phyloP scores from a whole-genome alignment of 1,140 invertebrate species.

The Pentalonia nigronervosa region DNA sequence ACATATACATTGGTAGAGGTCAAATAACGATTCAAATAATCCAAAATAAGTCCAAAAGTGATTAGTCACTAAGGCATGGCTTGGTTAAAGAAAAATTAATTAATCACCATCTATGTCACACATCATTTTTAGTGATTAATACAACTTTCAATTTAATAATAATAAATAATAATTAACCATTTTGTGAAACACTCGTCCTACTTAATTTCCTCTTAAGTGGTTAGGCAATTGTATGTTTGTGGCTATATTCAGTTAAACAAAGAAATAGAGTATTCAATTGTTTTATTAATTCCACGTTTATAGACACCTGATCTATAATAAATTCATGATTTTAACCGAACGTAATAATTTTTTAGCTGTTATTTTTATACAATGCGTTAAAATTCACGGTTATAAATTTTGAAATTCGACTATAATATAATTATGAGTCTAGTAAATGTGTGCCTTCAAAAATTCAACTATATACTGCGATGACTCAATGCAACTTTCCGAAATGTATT shows the following conservation, averaged over 20 bases:
- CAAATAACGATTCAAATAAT: too few relatives aligned
- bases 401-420: neutral
- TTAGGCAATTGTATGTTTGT: too few relatives aligned
- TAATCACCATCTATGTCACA: neutral
- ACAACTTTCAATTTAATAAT: neutral
- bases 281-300: too few relatives aligned
- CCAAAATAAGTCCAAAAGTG: too few relatives aligned
- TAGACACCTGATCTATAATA: too few relatives aligned
- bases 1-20: too few relatives aligned
- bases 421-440: neutral
- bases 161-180: neutral
- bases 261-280: too few relatives aligned
- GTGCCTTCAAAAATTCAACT: neutral
- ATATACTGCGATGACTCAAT: neutral
- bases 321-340: neutral
- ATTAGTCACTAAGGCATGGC: neutral
- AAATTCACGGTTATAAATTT: neutral
- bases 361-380: neutral
- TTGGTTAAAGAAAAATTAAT: neutral
- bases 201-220: neutral
- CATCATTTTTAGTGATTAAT: neutral
- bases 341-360: neutral
- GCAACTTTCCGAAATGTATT: neutral
- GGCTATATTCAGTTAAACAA: too few relatives aligned
- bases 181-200: neutral